A percentile compares a stretch with the other conserved stretches of the same genome.
Evolutionary conservation across 2,888 invertebrate genomes (phyloP).

Genomic region (Sylvicola cinctus): DNA sequence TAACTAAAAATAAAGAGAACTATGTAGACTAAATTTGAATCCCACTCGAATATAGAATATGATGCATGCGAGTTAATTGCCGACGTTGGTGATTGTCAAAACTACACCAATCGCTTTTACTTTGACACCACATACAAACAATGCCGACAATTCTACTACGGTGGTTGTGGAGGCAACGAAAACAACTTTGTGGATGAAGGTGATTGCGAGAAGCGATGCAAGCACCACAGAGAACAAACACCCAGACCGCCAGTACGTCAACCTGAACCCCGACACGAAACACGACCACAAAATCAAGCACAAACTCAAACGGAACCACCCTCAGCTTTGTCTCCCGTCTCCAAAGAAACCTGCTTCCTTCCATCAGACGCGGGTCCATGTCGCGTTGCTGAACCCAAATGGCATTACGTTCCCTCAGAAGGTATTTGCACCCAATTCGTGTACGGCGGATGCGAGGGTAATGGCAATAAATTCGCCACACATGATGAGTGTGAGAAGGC

Average conservation of each 20-base stretch:
- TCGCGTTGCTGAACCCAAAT: slow-evolving; percentile 32
- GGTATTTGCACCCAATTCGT: slow-evolving; percentile 63
- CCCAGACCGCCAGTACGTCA: slow-evolving; percentile 5
- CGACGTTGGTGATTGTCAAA: slow-evolving; percentile 53
- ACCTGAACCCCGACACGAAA: slow-evolving; percentile 14
- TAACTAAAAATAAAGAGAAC: no score
- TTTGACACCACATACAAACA: slow-evolving; percentile 52
- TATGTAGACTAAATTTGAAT: background rate
- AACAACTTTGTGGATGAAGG: slow-evolving; percentile 59
- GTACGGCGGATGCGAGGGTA: slow-evolving; percentile 68
- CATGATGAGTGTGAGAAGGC: slow-evolving; percentile 46
- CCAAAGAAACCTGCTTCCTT: slow-evolving; percentile 41
- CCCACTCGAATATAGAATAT: slow-evolving; percentile 26
- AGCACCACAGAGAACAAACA: slow-evolving; percentile 10
- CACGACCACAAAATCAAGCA: slow-evolving; percentile 5
- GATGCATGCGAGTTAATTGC: slow-evolving; percentile 57
- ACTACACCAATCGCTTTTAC: slow-evolving; percentile 60
- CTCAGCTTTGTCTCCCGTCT: slow-evolving; percentile 1
- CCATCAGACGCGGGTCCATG: slow-evolving; percentile 47
- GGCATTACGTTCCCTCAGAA: slow-evolving; percentile 48
- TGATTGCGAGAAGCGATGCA: slow-evolving; percentile 47
- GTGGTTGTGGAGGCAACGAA: slow-evolving; percentile 80
- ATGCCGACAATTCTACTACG: slow-evolving; percentile 69
- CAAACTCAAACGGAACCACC: slow-evolving; percentile 8
- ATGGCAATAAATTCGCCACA: slow-evolving; percentile 53